These are phyloP conservation scores for Miltochrista miniata DNA, from an alignment of 2,888 invertebrate species.

Conservation along the genomic window DNA sequence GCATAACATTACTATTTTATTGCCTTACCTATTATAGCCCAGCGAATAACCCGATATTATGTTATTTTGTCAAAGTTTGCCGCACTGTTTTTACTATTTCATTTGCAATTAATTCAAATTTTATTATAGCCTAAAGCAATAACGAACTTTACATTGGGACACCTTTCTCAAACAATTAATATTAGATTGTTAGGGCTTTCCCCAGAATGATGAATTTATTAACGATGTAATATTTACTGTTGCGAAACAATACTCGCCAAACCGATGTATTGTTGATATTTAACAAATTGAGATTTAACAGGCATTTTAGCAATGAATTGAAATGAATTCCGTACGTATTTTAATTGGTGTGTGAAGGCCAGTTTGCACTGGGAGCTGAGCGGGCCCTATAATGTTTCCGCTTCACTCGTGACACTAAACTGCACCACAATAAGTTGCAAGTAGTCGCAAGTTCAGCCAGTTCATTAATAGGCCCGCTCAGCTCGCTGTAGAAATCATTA, in stretches of 20 bases:
- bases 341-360: too few relatives aligned
- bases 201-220: not conserved
- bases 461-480: too few relatives aligned
- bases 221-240: not conserved
- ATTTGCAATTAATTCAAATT: not conserved
- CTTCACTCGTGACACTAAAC: too few relatives aligned
- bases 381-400: too few relatives aligned
- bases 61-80: too few relatives aligned
- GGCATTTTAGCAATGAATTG: not conserved
- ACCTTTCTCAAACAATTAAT: conserved; percentile 1
- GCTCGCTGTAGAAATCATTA: too few relatives aligned
- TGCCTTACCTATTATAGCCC: not conserved
- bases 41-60: too few relatives aligned
- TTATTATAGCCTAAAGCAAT: not conserved
- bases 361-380: too few relatives aligned
- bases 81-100: not conserved
- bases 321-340: too few relatives aligned
- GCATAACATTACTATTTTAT: too few relatives aligned
- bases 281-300: not conserved
- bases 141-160: not conserved
- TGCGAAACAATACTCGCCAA: not conserved
- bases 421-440: too few relatives aligned
- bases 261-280: not conserved
- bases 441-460: too few relatives aligned
- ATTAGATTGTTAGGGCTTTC: not conserved